These are phyloP conservation scores for Perdita meconis DNA, from an alignment of 2,888 invertebrate species.

Conservation along the genomic window DNA sequence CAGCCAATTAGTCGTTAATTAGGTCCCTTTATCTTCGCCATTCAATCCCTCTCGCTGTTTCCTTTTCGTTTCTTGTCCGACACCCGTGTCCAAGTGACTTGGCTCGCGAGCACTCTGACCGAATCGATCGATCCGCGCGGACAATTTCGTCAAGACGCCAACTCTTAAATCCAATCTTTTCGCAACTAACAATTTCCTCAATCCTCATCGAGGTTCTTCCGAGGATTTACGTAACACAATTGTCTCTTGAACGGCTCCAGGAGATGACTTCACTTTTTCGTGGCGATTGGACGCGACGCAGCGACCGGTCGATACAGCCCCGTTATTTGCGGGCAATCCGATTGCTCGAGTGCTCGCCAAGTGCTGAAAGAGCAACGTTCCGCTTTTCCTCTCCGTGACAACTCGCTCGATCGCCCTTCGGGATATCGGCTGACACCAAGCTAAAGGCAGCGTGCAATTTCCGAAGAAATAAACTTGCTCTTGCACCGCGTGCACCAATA, in stretches of 20 bases:
- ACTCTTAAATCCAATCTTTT: not conserved
- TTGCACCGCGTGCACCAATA: slow-evolving; percentile 40
- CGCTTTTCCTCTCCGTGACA: slow-evolving; percentile 11
- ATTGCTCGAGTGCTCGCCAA: slow-evolving; percentile 16
- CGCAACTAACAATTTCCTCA: not conserved
- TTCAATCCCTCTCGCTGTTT: not conserved
- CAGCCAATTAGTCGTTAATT: slow-evolving; percentile 58
- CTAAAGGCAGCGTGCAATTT: slow-evolving; percentile 48
- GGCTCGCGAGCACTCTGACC: slow-evolving; percentile 23
- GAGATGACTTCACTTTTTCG: not conserved
- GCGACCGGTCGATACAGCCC: slow-evolving; percentile 9
- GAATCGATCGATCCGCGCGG: slow-evolving; percentile 9
- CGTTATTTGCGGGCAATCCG: not conserved
- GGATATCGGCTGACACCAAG: slow-evolving; percentile 23
- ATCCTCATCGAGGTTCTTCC: not conserved
- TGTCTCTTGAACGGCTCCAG: not conserved
- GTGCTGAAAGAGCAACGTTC: slow-evolving; percentile 12
- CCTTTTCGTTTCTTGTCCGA: not conserved
- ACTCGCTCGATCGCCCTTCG: slow-evolving; percentile 18
- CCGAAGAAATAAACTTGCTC: slow-evolving; percentile 43
- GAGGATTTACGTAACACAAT: not conserved
- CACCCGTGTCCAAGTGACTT: not conserved
- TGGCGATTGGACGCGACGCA: slow-evolving; percentile 28
- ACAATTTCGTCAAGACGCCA: not conserved
- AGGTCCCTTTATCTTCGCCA: slow-evolving; percentile 47